Percentiles rank a stretch among this genome's conserved stretches.
phyloP scores from a whole-genome alignment of 2,797 vertebrate genomes.

The Taeniopygia guttata region DNA sequence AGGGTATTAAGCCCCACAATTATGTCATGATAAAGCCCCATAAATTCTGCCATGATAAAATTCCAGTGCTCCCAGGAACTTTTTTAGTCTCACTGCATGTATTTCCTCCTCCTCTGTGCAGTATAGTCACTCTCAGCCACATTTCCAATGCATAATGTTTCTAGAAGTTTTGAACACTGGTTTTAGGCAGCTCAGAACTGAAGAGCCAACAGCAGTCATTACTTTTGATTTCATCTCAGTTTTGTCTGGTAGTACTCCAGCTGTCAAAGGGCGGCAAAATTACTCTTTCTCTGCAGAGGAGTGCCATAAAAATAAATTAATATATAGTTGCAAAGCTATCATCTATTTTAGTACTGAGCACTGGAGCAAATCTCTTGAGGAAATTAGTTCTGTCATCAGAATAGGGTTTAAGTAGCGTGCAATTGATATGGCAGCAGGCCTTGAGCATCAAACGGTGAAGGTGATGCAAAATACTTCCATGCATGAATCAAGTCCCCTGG shows the following conservation, averaged over 20 bases:
- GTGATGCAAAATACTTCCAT: background rate
- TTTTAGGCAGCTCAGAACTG: background rate
- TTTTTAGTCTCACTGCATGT: background rate
- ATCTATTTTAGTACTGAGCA: background rate
- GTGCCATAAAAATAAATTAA: background rate
- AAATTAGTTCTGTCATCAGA: slow-evolving; percentile 35
- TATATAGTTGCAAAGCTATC: background rate
- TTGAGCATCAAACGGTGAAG: background rate
- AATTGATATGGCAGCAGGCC: background rate
- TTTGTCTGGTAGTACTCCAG: background rate
- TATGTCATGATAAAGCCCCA: background rate
- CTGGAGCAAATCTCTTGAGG: background rate
- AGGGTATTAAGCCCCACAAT: background rate
- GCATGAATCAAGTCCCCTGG: background rate
- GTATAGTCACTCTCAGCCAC: background rate
- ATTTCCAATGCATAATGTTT: background rate
- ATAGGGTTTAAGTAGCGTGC: background rate
- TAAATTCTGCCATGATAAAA: background rate
- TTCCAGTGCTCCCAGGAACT: background rate
- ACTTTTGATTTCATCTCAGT: background rate
- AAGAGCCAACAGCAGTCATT: background rate
- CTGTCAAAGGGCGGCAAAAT: background rate
- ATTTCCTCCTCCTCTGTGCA: background rate
- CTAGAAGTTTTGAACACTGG: background rate
- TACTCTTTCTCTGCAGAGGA: background rate